Evolutionary conservation across 2,797 vertebrate genomes (phyloP), one percentile per base, ranked within the genome.

Genomic region (Chaunax sp.): DNA sequence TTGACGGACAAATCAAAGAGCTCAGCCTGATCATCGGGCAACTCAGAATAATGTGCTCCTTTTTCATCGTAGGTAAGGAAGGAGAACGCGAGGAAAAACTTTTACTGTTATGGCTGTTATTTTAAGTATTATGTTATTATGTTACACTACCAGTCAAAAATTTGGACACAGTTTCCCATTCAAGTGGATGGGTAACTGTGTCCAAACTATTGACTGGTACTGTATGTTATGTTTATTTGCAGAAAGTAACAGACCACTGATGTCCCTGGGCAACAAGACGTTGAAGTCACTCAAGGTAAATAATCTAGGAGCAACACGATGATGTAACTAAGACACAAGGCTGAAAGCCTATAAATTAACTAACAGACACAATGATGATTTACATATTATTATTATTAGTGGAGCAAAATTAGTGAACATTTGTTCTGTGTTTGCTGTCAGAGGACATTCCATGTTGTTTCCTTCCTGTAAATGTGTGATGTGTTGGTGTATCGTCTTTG

Each of bases 271-370:
- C 51, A 91, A 90, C 72, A 95, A 95, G 89, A 95, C 95, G 4
- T 82, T 97, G 59, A 95, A 92, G 79, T 93, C 94, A 54, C 87
- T 96, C 64, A 96, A 96, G 95, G 96, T 96, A 93, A 64, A 40
- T 54, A 20, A 10, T 23, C n/a, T 13, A 30, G n/a, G n/a, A n/a
- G n/a, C n/a, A n/a, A n/a, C n/a, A n/a, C n/a, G n/a, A n/a, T n/a
- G n/a, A n/a, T n/a, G n/a, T n/a, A n/a, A n/a, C n/a, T n/a, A n/a
- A n/a, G n/a, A n/a, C n/a, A n/a, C n/a, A n/a, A n/a, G n/a, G n/a
- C n/a, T n/a, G n/a, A n/a, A n/a, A n/a, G n/a, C n/a, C n/a, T n/a
- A n/a, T n/a, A n/a, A n/a, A n/a, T n/a, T n/a, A n/a, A n/a, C n/a
- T n/a, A n/a, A n/a, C n/a, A n/a, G n/a, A n/a, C n/a, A n/a, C n/a